These are phyloP conservation scores for Mormyrops boulengeri DNA, from an alignment of 2,797 vertebrate genomes.

Conservation along the genomic window DNA sequence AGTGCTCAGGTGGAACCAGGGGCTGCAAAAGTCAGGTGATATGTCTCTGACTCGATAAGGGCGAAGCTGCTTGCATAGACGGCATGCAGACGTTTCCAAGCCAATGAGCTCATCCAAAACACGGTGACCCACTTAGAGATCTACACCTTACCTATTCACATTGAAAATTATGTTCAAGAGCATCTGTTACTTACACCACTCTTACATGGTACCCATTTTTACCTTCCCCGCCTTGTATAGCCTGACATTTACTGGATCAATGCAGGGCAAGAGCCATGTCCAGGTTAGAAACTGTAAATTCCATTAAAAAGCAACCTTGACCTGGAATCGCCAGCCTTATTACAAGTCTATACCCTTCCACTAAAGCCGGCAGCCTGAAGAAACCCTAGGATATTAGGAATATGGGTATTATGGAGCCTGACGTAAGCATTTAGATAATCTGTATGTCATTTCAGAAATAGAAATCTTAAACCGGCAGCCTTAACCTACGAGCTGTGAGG, in stretches of 20 bases:
- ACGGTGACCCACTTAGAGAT: background rate
- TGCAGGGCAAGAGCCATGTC: background rate
- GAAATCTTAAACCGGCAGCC: background rate
- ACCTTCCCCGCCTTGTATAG: background rate
- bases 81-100: background rate
- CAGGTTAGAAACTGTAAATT: background rate
- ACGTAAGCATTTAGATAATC: background rate
- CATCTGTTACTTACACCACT: background rate
- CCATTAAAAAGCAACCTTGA: background rate
- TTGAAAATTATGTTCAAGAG: background rate
- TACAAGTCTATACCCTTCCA: background rate
- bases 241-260: background rate
- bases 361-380: background rate
- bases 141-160: background rate
- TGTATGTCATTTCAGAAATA: background rate
- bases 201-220: background rate
- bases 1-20: background rate
- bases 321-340: background rate
- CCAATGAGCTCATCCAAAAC: background rate
- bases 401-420: background rate
- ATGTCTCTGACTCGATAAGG: background rate
- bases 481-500: background rate
- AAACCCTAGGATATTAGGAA: background rate
- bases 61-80: background rate
- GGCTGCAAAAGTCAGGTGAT: background rate